Evolutionary conservation across 2,797 vertebrate genomes (phyloP), one percentile per base, ranked within the genome.

Genomic region (Arnoldichthys spilopterus): DNA sequence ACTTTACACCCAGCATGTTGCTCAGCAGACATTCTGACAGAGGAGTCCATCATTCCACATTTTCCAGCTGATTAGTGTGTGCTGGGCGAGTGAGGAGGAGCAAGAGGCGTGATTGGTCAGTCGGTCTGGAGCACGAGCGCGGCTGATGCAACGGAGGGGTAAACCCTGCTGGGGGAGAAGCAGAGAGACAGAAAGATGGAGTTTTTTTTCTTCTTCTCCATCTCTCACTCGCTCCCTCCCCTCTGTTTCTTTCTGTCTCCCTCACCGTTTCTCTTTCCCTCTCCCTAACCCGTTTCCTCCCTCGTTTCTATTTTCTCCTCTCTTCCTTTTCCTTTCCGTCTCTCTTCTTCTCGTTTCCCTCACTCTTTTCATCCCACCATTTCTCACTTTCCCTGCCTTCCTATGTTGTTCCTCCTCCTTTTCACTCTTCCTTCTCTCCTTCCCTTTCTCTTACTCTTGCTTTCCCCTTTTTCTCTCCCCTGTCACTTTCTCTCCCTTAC

Each of bases 361-460:
- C 13, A 4, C 49, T 16, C 45, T 16, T 15, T 9, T 4, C 6
- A 2, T 47, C 18, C 18, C 51, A 1, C 51, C 9, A 0, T 53
- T 2, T 56, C 53, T 56, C 22, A 7, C 22, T 1, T 8, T 11
- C 53, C 6, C n/a, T 56, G 8, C 6, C 22, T 24, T 8, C 9
- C 18, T 1, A 12, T 20, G 3, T 11, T 56, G 1, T 24, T 81
- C 87, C 83, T 83, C 79, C 82, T 75, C 30, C 16, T 32, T 71
- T 72, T 40, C 72, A 11, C 18, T n/a, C 34, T 30, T 72, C 45
- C 15, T 11, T 13, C 45, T 47, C 45, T 47, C 12, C 15, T 16
- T 5, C 45, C 15, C 45, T 47, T 16, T 13, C 45, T 47, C 45
- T 16, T 34, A 0, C 59, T 37, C 58, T 68, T 13, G 4, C 4